A percentile compares a stretch with the other conserved stretches of the same genome.
Evolutionary conservation across 2,797 vertebrate species (phyloP).

Genomic region (Mormyrus hasselquistii): DNA sequence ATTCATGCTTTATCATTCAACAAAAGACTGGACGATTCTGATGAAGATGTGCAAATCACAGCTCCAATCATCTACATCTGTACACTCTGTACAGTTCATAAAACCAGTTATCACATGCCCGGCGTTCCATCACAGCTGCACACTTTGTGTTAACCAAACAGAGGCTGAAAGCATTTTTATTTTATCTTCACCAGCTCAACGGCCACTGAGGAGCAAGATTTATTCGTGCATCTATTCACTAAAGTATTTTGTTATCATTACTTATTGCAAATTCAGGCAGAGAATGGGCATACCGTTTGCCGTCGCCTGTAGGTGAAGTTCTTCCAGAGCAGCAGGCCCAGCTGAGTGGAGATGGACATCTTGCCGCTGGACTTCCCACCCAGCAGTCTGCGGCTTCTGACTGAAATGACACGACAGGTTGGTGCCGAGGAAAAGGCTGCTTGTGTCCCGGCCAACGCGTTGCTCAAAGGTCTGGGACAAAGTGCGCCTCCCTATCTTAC

Average conservation of each 20-base stretch:
- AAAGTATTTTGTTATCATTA: neutral
- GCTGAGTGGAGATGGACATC: conserved; percentile 81
- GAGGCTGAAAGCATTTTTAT: neutral
- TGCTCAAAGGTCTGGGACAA: conserved; percentile 58
- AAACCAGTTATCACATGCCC: neutral
- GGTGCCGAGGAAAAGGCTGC: conserved; percentile 27
- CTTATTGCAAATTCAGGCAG: neutral
- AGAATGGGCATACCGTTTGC: conserved; percentile 74
- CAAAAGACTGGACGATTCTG: neutral
- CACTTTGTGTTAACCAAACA: neutral
- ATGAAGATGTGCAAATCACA: neutral
- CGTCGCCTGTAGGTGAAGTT: conserved; percentile 87
- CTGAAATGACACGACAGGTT: conserved; percentile 34
- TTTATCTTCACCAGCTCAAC: neutral
- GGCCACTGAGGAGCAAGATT: neutral
- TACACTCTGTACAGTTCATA: neutral
- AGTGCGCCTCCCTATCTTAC: conserved; percentile 46
- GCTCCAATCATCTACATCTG: neutral
- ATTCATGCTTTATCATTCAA: neutral
- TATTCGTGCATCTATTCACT: neutral
- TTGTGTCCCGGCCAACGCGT: conserved; percentile 35
- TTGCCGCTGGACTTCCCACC: conserved; percentile 46
- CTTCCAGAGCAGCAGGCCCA: conserved; percentile 92
- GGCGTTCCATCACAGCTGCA: neutral
- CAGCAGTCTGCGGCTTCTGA: conserved; percentile 33